Evolutionary conservation across 2,113 vertebrate genomes (phyloP).

Genomic region (Agapornis roseicollis): DNA sequence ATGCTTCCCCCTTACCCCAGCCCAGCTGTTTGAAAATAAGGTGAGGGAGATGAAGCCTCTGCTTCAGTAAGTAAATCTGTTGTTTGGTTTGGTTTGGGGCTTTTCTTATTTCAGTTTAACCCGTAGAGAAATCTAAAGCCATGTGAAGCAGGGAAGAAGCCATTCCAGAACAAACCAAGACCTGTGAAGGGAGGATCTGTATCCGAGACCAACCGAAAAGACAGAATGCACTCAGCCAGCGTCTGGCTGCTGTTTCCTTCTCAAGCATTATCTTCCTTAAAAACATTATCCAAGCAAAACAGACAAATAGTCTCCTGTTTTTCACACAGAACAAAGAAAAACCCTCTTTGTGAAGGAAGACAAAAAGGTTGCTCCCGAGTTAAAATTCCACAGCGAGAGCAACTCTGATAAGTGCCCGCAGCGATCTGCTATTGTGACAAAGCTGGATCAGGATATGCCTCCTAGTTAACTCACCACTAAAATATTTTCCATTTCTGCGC

Average conservation of each 20-base stretch:
- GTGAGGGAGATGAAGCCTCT: neutral
- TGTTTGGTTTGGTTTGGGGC: neutral
- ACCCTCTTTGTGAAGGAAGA: neutral
- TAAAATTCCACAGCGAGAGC: neutral
- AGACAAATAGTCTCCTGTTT: slow-evolving; percentile 19
- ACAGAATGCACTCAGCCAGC: neutral
- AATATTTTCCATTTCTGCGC: slow-evolving; percentile 40
- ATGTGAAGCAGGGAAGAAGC: neutral
- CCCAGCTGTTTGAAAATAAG: neutral
- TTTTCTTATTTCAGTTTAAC: neutral
- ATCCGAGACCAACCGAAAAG: neutral
- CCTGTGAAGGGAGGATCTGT: neutral
- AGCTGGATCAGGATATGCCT: slow-evolving; percentile 56
- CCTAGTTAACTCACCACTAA: slow-evolving; percentile 13
- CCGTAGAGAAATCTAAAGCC: neutral
- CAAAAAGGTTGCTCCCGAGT: slow-evolving; percentile 5
- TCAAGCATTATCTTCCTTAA: slow-evolving; percentile 28
- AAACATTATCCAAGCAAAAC: slow-evolving; percentile 50
- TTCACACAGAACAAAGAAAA: slow-evolving; percentile 45
- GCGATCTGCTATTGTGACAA: slow-evolving; percentile 52
- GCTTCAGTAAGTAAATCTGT: neutral
- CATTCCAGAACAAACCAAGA: neutral
- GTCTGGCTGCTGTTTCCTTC: neutral
- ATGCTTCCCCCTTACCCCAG: neutral
- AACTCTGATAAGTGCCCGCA: neutral